Base-by-base conservation (phyloP, 2,888 invertebrate genomes). In the Sericinus montela region DNA sequence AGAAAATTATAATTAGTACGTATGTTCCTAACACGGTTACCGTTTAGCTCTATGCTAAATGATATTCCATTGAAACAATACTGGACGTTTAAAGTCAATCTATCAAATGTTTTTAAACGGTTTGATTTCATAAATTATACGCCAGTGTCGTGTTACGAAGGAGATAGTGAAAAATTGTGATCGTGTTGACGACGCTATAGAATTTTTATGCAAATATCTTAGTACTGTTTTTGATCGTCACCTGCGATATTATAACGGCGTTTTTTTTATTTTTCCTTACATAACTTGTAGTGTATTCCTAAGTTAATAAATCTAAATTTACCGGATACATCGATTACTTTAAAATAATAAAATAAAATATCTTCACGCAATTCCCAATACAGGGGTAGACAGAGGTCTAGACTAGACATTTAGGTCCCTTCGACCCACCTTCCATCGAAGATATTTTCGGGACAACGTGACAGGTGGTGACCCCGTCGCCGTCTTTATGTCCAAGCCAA, bases 161-260 rank as follows among this genome's bases (percentile, higher is more conserved):
- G 15, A 13, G 25, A 37, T 45, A 30, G 35, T 23, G 40, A 50
- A 45, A 36, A 40, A 50, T 41, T 41, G 30, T 39, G 36, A 45
- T n/a, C 35, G n/a, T 13, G 29, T n/a, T 29, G 35, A 49, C 36
- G 19, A 43, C 13, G 28, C 34, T 35, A 23, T 43, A 42, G 36
- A 14, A 34, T 38, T 48, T 35, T 42, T 37, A 16, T 40, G 45
- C 45, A 40, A 49, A 49, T 45, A 45, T 10, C 34, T 43, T 44
- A 28, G 35, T 49, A 29, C 36, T 36, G 39, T 41, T 39, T 34
- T 25, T 13, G 29, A 45, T 29, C 34, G 30, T 40, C 39, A 45
- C 35, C 7, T 16, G 35, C 25, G 40, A 36, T 25, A 19, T 5
- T 19, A 36, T 45, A 49, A 49, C 45, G 45, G 49, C n/a, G 36